These are phyloP conservation scores for Tigriopus californicus DNA, from an alignment of 2,888 invertebrate genomes.

Conservation along the genomic window DNA sequence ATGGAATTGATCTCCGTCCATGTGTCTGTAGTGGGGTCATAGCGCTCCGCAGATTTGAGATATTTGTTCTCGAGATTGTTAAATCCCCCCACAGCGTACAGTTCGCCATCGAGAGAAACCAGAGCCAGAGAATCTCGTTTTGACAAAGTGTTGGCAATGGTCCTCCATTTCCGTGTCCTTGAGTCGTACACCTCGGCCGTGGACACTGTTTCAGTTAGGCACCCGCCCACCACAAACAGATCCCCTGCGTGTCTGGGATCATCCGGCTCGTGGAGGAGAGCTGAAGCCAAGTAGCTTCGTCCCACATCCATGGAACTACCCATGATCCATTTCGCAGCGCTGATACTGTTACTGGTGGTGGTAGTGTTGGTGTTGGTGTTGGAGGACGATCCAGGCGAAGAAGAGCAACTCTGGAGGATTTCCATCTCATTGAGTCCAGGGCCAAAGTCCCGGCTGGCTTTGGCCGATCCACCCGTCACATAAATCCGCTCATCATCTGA, in stretches of 20 bases:
- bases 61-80: not conserved
- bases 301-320: not conserved
- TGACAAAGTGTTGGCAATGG: not conserved
- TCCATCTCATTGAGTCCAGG: conserved; percentile 5
- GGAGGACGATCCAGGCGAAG: too few species aligned
- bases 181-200: not conserved
- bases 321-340: not conserved
- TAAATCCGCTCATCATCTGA: not conserved
- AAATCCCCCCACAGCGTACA: conserved; percentile 1
- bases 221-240: not conserved
- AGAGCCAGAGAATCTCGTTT: not conserved
- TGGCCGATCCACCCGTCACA: conserved; percentile 2
- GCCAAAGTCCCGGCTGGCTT: not conserved
- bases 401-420: not conserved
- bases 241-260: not conserved
- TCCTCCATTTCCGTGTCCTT: not conserved
- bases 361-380: too few species aligned
- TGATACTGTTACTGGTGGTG: too few species aligned
- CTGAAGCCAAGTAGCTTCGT: not conserved
- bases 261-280: not conserved
- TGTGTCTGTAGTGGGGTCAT: not conserved
- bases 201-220: conserved; percentile 1
- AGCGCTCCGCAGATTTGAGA: not conserved
- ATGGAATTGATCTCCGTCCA: not conserved
- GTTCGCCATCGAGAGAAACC: not conserved